Evolutionary conservation across 2,797 vertebrate genomes (phyloP), one percentile per base, ranked within the genome.

Genomic region (Hyperoplus immaculatus): DNA sequence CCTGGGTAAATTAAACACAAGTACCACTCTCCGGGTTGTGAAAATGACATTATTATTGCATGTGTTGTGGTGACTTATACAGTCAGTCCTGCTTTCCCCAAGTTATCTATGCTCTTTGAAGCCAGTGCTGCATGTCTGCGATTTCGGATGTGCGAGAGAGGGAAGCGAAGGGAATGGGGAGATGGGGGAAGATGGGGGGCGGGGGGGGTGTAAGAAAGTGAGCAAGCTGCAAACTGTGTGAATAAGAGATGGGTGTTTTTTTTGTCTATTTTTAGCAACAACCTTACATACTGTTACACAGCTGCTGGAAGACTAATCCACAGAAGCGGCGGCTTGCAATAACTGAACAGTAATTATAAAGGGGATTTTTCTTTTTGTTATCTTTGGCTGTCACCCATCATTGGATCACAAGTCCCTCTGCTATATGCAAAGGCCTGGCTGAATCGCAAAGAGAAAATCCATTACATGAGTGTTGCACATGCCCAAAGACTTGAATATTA

Each of bases 101-200:
- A 88, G 85, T 94, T 93, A 94, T 93, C 90, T 89, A 93, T 93
- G 91, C 92, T 93, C 92, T 94, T 94, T 94, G 93, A 94, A 93
- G 93, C 89, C 65, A 18, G 59, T 89, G 90, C 90, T 75, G 87
- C 88, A 88, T 62, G 87, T 88, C 82, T 89, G 81, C 49, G 60
- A 87, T 85, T 91, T 91, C 45, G 73, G 85, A 86, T 88, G 78
- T 70, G 61, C 16, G 66, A 47, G 73, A 78, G 68, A 87, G 72
- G 78, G 72, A 62, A 63, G 70, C 41, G 72, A 63, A 67, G 77
- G 49, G 69, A 63, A 69, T 58, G 62, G 69, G 50, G 72, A 69
- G 65, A 72, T 42, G 63, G 63, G 60, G 80, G 18, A 42, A 69
- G 42, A 15, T n/a, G 56, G 47, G 50, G 36, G 10, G 18, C 50